A percentile compares a stretch with the other conserved stretches of the same genome.
Conservation (phyloP, 2,113 vertebrate genomes). For the Nerophis ophidion region DNA sequence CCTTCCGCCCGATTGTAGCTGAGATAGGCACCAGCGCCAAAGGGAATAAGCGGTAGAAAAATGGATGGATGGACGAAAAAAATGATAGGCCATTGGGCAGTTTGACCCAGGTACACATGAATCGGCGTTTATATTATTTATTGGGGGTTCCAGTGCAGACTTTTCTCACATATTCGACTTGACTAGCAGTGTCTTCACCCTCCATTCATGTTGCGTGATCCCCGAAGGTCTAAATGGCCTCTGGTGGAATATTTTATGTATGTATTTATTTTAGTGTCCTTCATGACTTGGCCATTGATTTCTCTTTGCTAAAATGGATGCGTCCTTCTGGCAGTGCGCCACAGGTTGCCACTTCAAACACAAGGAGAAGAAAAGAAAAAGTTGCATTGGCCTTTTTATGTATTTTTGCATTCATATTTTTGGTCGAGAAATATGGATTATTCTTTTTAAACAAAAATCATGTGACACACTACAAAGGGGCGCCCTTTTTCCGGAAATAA, state of each 20-base stretch:
- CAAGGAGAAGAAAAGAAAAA: slow-evolving; percentile 27
- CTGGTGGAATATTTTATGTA: slow-evolving; percentile 4
- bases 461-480: not conserved
- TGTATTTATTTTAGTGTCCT: slow-evolving; percentile 1
- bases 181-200: no score
- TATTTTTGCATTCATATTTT: slow-evolving; percentile 11
- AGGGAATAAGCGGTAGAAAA: no score
- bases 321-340: slow-evolving; percentile 48
- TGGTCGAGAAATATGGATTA: slow-evolving; percentile 7
- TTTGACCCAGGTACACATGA: no score
- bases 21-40: no score
- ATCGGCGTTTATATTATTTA: no score
- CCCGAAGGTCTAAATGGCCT: not conserved
- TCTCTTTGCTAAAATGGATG: slow-evolving; percentile 48
- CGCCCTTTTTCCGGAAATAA: not conserved
- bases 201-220: not conserved
- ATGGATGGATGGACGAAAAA: no score
- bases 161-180: no score
- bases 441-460: slow-evolving; percentile 1
- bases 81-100: no score
- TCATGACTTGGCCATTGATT: slow-evolving; percentile 43
- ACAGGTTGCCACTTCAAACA: slow-evolving; percentile 44
- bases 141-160: no score
- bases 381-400: not conserved
- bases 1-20: no score